These are phyloP conservation scores for Bombylius discolor DNA, from an alignment of 2,888 invertebrate species.

Conservation along the genomic window DNA sequence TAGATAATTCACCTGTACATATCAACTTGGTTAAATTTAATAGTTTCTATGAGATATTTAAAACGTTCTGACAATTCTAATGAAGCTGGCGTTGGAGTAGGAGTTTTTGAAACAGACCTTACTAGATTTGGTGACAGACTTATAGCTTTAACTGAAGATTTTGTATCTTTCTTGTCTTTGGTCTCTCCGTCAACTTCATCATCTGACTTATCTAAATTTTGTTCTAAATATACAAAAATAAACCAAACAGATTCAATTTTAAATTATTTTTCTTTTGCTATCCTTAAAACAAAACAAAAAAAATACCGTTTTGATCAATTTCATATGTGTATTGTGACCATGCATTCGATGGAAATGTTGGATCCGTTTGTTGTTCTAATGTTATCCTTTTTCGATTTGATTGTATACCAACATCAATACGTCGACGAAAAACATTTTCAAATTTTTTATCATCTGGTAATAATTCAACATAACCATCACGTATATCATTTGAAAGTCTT, in stretches of 20 bases:
- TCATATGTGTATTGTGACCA: constrained; percentile 54
- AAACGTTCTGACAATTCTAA: constrained; percentile 26
- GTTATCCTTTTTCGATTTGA: constrained; percentile 39
- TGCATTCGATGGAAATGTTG: constrained; percentile 52
- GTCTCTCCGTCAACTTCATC: constrained; percentile 22
- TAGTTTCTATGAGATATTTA: constrained; percentile 24
- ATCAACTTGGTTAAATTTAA: constrained; percentile 36
- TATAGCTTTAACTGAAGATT: constrained; percentile 14
- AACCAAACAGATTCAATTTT: constrained; percentile 18
- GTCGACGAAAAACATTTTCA: constrained; percentile 42
- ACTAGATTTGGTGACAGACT: constrained; percentile 10
- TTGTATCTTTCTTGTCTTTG: constrained; percentile 25
- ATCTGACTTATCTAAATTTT: constrained; percentile 24
- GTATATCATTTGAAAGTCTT: constrained; percentile 43
- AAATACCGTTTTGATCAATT: constrained; percentile 17
- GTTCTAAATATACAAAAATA: constrained; percentile 23
- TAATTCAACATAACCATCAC: constrained; percentile 58
- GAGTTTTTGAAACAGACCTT: constrained; percentile 5
- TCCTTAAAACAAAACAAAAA: too few species aligned
- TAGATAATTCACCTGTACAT: constrained; percentile 28
- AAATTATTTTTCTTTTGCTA: constrained; percentile 8
- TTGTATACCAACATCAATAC: constrained; percentile 47
- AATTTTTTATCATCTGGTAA: constrained; percentile 42
- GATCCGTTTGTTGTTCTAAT: constrained; percentile 51
- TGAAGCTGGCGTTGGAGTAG: constrained; percentile 18